Base-by-base conservation (phyloP, 2,797 vertebrate genomes). In the Meriones psammophilus region DNA sequence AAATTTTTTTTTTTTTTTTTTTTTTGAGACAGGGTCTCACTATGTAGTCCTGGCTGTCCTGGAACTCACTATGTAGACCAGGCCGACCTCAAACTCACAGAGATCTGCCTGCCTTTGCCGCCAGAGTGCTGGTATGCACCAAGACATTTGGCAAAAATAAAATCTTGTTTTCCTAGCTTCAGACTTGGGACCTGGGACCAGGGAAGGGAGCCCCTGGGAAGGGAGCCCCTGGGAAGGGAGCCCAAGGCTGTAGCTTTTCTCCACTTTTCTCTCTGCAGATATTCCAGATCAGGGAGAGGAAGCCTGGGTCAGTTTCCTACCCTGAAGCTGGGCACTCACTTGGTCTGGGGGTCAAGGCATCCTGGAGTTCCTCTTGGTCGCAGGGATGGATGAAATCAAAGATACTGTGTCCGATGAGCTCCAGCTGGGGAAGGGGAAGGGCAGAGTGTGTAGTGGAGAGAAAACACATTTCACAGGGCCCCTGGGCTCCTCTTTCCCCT, bases 311-410 rank as follows among this genome's bases (percentile, higher is more conserved):
- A 0, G 39, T 66, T 56, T 78, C 46, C 68, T 39, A 77, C 36
- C 64, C 73, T 83, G 28, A 12, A 33, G 5, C 1, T 14, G 39
- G 80, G 33, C 26, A 87, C 80, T 98, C 97, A 99, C 99, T 99
- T 93, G 99, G 98, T 68, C 98, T 98, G 6, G 98, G 97, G 15
- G 98, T 98, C 94, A 99, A 98, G 71, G 99, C 98, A 6, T 99
- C 99, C 93, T 99, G 98, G 50, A 99, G 98, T 97, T 99, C 99
- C 97, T 99, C 99, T 94, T 99, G 99, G 94, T 99, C 99, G 36
- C 99, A 99, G 3, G 99, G 99, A 95, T 99, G 99, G 91, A 99
- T 97, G 69, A 99, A 99, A 95, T 99, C 99, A 71, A 99, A 99
- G 78, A 99, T 95, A 26, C 98, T 99, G 96, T 99, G 99, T 18